Base-by-base conservation (phyloP, 2,113 vertebrate genomes). In the Corvus moneduloides region DNA sequence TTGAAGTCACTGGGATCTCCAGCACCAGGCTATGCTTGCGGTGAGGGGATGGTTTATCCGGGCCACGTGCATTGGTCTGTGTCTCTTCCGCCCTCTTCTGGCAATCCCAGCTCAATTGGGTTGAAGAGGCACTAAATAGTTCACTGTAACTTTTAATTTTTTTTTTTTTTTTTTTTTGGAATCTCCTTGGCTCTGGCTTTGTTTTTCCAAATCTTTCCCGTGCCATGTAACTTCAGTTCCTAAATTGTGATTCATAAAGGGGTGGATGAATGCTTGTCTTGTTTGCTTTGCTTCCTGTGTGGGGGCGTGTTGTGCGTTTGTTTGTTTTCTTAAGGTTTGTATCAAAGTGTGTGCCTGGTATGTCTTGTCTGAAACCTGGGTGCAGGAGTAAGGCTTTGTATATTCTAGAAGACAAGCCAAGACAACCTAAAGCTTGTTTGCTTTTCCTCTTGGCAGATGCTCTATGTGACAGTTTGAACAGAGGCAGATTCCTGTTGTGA, bases 11-110 rank as follows among this genome's bases (percentile, higher is more conserved):
- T 37, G 37, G 37, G 10, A 4, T 44, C 32, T 37, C 12, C 8
- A 51, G 24, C 35, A 9, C 5, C 28, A 28, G 41, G 72, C 66
- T 51, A 14, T 41, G 61, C 12, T 54, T 41, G 62, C 48, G 23
- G 2, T 2, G 41, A 27, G 26, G 1, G 32, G 5, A 3, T 58
- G 52, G 10, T 37, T 79, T 63, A 10, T 19, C 22, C 32, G 6
- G 52, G 58, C 20, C 30, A 16, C 2, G 3, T 28, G 9, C 14
- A 4, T 20, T 11, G n/a, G 9, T 76, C 73, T 49, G 1, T n/a
- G 8, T 26, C 76, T 88, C 72, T 90, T 83, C 69, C 4, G 56
- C 89, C 91, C 95, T 93, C 94, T 92, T 59, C 83, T 93, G 94
- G 94, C 83, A 81, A 9, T 71, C 43, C 18, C n/a, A 0, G 23